Conservation (phyloP, 2,113 vertebrate genomes). For the Leptobrachium leishanense region DNA sequence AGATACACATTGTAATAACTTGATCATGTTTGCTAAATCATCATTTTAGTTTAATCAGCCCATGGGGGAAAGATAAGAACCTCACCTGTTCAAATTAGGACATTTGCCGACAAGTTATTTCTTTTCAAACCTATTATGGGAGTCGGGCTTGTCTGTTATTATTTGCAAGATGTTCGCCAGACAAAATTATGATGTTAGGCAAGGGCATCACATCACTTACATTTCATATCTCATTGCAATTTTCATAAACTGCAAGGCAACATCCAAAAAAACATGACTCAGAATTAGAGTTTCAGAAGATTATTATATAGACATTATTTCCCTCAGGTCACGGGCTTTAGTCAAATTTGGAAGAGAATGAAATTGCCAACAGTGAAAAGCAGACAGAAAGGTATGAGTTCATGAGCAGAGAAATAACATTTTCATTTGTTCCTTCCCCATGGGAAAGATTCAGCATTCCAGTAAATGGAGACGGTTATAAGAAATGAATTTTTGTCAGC, state of each 20-base stretch:
- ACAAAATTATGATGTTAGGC: slow-evolving; percentile 81
- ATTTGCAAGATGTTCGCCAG: slow-evolving; percentile 70
- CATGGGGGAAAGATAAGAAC: neutral
- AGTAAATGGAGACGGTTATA: slow-evolving; percentile 98
- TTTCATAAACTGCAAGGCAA: slow-evolving; percentile 84
- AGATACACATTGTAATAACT: neutral
- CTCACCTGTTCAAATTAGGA: slow-evolving; percentile 1
- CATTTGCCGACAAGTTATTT: neutral
- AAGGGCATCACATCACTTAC: slow-evolving; percentile 80
- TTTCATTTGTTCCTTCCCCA: slow-evolving; percentile 98
- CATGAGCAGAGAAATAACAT: slow-evolving; percentile 99
- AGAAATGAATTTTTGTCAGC: slow-evolving; percentile 95
- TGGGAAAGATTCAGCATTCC: slow-evolving; percentile 92
- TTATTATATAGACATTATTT: slow-evolving; percentile 99
- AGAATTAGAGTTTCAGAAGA: slow-evolving; percentile 93
- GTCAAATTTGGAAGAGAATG: slow-evolving; percentile 97
- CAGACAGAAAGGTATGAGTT: slow-evolving; percentile 95
- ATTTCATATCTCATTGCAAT: slow-evolving; percentile 84
- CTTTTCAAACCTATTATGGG: slow-evolving; percentile 26
- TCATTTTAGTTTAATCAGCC: slow-evolving; percentile 7
- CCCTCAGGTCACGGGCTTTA: slow-evolving; percentile 95
- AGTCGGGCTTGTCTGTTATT: slow-evolving; percentile 54
- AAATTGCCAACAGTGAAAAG: slow-evolving; percentile 96
- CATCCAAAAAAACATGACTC: slow-evolving; percentile 79
- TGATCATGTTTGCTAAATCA: slow-evolving; percentile 21